Evolutionary conservation across 1,140 invertebrate genomes (phyloP), one percentile per base, ranked within the genome.

Genomic region (Hetaerina americana): DNA sequence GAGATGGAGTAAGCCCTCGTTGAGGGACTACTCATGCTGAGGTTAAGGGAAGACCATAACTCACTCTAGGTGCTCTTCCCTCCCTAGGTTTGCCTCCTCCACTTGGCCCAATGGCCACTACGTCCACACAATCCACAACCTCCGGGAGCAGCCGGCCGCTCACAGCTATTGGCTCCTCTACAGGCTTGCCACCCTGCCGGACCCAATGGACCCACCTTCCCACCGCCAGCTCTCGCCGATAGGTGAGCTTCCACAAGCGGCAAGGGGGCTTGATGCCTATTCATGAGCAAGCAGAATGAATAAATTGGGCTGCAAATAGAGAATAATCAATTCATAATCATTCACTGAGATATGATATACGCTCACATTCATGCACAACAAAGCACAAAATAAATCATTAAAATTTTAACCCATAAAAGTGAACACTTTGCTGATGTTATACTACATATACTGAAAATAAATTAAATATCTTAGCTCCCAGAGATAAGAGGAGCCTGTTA

Each of bases 21-120:
- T n/a, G n/a, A n/a, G n/a, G n/a, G n/a, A n/a, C n/a, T n/a, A n/a
- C n/a, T n/a, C n/a, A n/a, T n/a, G n/a, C n/a, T n/a, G n/a, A n/a
- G n/a, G n/a, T n/a, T n/a, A n/a, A n/a, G n/a, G n/a, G n/a, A n/a
- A n/a, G n/a, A n/a, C n/a, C n/a, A n/a, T n/a, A n/a, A n/a, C n/a
- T n/a, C n/a, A n/a, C n/a, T n/a, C n/a, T n/a, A n/a, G n/a, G n/a
- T n/a, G n/a, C n/a, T n/a, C n/a, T n/a, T n/a, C n/a, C n/a, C n/a
- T n/a, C n/a, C n/a, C n/a, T 78, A 86, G 89, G 76, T 92, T 92
- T 77, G 86, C 88, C 71, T 90, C 92, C 0, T 90, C 90, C 27
- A 89, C 92, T 78, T 95, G 92, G 92, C 92, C 92, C 0, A 94
- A 94, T 77, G 92, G 92, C 0, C 92, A 94, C 77, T 94, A 95